Percentiles rank a stretch among this genome's conserved stretches.
phyloP scores from a whole-genome alignment of 2,888 invertebrate species.

The Ectropis crepuscularia region DNA sequence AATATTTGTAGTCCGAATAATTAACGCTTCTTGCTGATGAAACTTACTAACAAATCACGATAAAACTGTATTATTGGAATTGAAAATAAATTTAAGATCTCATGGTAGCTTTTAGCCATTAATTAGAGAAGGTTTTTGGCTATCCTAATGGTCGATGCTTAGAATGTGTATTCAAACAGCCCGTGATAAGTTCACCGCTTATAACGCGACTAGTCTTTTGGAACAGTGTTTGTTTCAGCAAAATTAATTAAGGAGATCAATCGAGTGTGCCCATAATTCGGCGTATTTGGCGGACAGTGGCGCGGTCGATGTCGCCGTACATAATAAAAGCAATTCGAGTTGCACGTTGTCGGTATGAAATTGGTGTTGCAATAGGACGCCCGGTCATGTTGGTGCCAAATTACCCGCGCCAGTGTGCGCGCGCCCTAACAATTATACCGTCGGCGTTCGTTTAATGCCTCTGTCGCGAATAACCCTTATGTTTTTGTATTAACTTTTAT shows the following conservation, averaged over 20 bases:
- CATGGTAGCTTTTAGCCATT: no score
- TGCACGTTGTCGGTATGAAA: slow-evolving; percentile 57
- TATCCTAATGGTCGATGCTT: no score
- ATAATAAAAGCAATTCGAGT: slow-evolving; percentile 60
- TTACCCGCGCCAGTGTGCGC: slow-evolving; percentile 48
- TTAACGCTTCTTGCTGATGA: no score
- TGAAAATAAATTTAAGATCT: no score
- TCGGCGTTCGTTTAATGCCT: slow-evolving; percentile 52
- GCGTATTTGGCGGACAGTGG: slow-evolving; percentile 26
- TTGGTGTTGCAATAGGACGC: slow-evolving; percentile 61
- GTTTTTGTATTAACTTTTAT: slow-evolving; percentile 61
- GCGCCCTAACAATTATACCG: slow-evolving; percentile 56
- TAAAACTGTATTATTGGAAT: no score
- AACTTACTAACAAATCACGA: no score
- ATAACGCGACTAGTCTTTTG: not conserved
- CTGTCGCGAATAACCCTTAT: slow-evolving; percentile 51
- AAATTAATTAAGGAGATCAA: slow-evolving; percentile 28
- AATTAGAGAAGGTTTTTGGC: no score
- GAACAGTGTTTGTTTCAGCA: not conserved
- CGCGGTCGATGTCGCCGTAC: slow-evolving; percentile 40
- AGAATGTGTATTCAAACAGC: no score
- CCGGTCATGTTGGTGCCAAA: slow-evolving; percentile 59
- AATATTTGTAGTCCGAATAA: no score
- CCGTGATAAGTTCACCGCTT: no score
- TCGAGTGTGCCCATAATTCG: slow-evolving; percentile 18